These are phyloP conservation scores for Melieria omissa DNA, from an alignment of 2,888 invertebrate species.

Conservation along the genomic window DNA sequence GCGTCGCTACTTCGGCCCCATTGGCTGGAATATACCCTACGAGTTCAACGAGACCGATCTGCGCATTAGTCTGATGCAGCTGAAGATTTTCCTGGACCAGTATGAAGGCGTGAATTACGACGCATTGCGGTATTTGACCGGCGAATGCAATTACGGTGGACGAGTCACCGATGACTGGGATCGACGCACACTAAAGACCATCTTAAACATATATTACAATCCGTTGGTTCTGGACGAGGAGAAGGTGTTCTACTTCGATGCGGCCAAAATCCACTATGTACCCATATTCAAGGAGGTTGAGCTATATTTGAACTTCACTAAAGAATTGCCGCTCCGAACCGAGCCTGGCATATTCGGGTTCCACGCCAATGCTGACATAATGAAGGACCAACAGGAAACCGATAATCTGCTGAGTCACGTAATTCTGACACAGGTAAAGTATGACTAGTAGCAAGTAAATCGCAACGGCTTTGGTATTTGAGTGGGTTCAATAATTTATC, in stretches of 20 bases:
- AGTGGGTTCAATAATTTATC: neutral
- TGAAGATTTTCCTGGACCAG: conserved; percentile 87
- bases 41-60: conserved; percentile 97
- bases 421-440: conserved; percentile 79
- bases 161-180: conserved; percentile 97
- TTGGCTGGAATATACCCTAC: conserved; percentile 96
- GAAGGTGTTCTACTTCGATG: conserved; percentile 75
- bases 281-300: conserved; percentile 80
- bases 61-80: conserved; percentile 86
- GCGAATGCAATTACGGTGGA: conserved; percentile 97
- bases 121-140: conserved; percentile 89
- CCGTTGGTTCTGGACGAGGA: conserved; percentile 73
- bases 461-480: neutral
- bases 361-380: conserved; percentile 92
- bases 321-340: conserved; percentile 79
- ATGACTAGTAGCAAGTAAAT: neutral
- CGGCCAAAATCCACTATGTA: conserved; percentile 75
- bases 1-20: conserved; percentile 88
- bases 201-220: conserved; percentile 84
- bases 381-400: conserved; percentile 90
- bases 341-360: conserved; percentile 91
- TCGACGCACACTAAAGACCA: conserved; percentile 84
- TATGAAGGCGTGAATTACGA: conserved; percentile 85
- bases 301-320: conserved; percentile 75
- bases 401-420: conserved; percentile 79